Evolutionary conservation across 2,888 invertebrate genomes (phyloP).

Genomic region (Patella pellucida): DNA sequence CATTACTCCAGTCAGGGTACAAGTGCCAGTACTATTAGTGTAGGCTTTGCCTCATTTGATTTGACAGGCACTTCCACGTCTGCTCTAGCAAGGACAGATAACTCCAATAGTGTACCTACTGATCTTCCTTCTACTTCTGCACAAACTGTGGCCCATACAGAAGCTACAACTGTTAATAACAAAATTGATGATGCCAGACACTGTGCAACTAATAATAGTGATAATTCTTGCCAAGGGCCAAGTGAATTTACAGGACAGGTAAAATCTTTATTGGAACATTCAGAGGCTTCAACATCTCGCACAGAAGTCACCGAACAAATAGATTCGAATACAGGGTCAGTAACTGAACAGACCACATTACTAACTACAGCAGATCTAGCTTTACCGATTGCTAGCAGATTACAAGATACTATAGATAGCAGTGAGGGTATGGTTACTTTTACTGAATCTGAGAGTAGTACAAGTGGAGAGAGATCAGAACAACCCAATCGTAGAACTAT

Average conservation of each 20-base stretch:
- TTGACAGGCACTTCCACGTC: conserved; percentile 30
- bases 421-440: conserved; percentile 17
- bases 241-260: neutral
- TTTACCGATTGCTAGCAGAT: neutral
- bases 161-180: too few species aligned
- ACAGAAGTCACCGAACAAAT: too few species aligned
- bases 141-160: neutral
- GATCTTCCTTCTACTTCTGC: neutral
- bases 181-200: too few species aligned
- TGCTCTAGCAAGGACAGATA: neutral
- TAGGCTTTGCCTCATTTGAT: conserved; percentile 55
- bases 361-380: neutral
- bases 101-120: neutral
- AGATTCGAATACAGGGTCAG: too few species aligned
- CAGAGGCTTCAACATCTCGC: too few species aligned
- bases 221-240: too few species aligned
- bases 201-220: too few species aligned
- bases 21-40: conserved; percentile 74
- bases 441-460: conserved; percentile 2
- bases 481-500: neutral
- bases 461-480: neutral
- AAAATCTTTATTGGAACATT: neutral
- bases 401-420: conserved; percentile 10
- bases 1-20: conserved; percentile 77
- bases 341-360: conserved; percentile 8